phyloP scores from a whole-genome alignment of 2,888 invertebrate species.

The Hemicrepidius hirtus region DNA sequence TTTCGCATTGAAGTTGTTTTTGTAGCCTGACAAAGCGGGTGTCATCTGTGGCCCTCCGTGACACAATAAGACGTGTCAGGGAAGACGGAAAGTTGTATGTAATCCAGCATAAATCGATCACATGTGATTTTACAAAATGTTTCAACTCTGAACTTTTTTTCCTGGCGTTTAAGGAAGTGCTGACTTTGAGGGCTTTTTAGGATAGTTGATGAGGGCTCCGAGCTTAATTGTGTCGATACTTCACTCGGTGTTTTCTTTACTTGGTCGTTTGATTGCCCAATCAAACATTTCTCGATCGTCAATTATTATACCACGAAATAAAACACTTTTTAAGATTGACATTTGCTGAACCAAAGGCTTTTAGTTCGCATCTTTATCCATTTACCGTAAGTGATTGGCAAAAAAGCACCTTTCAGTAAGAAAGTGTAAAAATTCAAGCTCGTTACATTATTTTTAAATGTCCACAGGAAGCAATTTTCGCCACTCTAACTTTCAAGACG shows the following conservation, averaged over 20 bases:
- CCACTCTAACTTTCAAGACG: conserved; percentile 54
- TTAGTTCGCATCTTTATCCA: not conserved
- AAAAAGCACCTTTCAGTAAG: not conserved
- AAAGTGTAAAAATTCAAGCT: conserved; percentile 17
- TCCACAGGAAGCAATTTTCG: conserved; percentile 51
- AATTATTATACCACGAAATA: not conserved
- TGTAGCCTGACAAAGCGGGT: conserved; percentile 43
- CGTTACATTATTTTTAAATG: conserved; percentile 39
- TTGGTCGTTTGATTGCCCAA: not conserved
- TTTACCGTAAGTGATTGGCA: conserved; percentile 15
- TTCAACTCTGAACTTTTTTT: not conserved
- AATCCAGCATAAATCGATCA: conserved; percentile 30
- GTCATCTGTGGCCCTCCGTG: conserved; percentile 39
- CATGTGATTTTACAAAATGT: conserved; percentile 22
- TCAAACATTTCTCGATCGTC: not conserved
- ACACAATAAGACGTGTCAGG: conserved; percentile 35
- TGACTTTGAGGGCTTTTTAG: not conserved
- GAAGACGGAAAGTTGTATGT: conserved; percentile 29
- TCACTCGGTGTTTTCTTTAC: not conserved
- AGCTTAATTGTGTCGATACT: not conserved
- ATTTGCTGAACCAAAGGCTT: conserved; percentile 1
- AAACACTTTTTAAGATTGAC: not conserved
- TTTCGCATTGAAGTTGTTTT: conserved; percentile 49
- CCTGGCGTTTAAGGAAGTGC: not conserved
- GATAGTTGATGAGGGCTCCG: no score